Base-by-base conservation (phyloP, 2,888 invertebrate species). In the Luperina nickerlii region DNA sequence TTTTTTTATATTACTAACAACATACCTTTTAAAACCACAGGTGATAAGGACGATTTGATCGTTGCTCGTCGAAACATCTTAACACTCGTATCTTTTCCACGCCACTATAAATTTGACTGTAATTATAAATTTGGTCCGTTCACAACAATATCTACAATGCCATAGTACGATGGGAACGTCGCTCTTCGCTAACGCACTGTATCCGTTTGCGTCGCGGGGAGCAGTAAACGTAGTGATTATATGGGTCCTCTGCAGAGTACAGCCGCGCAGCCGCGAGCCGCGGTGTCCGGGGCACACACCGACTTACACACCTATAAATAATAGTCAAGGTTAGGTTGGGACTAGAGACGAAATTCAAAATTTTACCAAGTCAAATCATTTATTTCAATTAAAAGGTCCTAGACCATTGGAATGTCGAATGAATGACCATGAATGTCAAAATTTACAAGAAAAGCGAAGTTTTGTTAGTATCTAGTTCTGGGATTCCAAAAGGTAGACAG, bases 11-110 rank as follows among this genome's bases (percentile, higher is more conserved):
- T 6, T 65, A 66, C 60, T 65, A 48, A 8, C 5, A 54, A 74
- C 88, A 70, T 83, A 88, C 88, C 88, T 84, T 76, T 87, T 27
- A 76, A 69, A 54, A 74, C 65, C 63, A 79, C 77, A 45, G 79
- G 51, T 42, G 72, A 48, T 42, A 85, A n/a, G 24, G 68, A 27
- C 70, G 80, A 68, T 74, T 80, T 87, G 38, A 66, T 80, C 11
- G 82, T 18, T 69, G 73, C 68, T n/a, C 84, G 83, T 73, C 75
- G 81, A 68, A 87, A 72, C 88, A 88, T 88, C 45, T 78, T 86
- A 24, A 32, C 65, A 27, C n/a, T 70, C 38, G 1, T 71, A 20
- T 60, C 3, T 60, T 76, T 74, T 60, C 54, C 54, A 71, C 54
- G 67, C 62, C 66, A 78, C 77, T 51, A 8, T 67, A 38, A 32